Evolutionary conservation across 2,797 vertebrate genomes (phyloP).

Genomic region (Enteromius viviparus): DNA sequence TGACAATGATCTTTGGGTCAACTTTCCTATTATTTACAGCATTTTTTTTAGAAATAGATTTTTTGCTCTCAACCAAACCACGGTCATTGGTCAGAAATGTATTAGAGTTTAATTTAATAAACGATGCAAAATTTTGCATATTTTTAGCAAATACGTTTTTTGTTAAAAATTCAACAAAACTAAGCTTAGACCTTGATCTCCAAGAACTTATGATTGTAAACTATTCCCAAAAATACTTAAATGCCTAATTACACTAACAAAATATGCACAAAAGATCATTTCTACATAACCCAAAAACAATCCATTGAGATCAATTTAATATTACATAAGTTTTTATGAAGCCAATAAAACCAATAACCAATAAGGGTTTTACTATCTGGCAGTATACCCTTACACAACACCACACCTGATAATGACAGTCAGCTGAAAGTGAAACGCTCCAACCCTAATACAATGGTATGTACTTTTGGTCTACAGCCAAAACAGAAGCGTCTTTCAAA

Average conservation of each 20-base stretch:
- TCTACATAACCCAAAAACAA: background rate
- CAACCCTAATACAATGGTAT: conserved; percentile 10
- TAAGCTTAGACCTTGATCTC: no score
- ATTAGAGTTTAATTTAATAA: background rate
- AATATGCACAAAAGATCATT: background rate
- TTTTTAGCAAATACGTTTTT: background rate
- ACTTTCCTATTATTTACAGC: background rate
- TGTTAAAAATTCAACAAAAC: background rate
- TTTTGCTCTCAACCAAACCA: background rate
- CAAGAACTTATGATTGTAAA: background rate
- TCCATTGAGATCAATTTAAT: no score
- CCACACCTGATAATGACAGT: conserved; percentile 29
- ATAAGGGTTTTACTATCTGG: background rate
- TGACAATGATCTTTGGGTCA: background rate
- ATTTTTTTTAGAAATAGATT: no score
- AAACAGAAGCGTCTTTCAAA: background rate
- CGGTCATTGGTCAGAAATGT: background rate
- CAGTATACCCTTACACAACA: conserved; percentile 16
- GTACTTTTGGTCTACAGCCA: conserved; percentile 9
- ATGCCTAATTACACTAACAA: background rate
- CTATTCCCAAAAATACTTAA: background rate
- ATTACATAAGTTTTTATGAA: background rate
- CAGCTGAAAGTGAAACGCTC: conserved; percentile 27
- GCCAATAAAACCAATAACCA: background rate
- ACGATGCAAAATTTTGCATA: background rate